phyloP scores from a whole-genome alignment of 1,140 invertebrate species.

The Euwallacea similis region DNA sequence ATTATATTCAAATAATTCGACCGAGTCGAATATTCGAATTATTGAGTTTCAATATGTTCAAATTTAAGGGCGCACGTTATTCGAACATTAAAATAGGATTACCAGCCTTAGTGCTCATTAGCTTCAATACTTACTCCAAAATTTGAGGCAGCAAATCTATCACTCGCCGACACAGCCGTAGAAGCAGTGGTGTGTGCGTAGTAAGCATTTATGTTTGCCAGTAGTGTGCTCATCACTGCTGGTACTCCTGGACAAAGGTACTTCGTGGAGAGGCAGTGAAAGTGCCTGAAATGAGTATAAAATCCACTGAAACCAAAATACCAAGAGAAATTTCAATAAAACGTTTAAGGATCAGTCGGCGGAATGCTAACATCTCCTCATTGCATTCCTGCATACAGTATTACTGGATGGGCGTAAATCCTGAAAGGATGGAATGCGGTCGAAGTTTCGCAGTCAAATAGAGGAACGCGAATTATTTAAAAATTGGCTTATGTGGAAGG shows the following conservation, averaged over 20 bases:
- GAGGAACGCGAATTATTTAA: slow-evolving; percentile 7
- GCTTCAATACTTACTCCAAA: slow-evolving; percentile 78
- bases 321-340: no score
- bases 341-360: no score
- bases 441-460: background rate
- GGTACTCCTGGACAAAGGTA: slow-evolving; percentile 98
- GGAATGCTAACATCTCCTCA: background rate
- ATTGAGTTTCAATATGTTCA: no score
- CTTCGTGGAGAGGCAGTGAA: slow-evolving; percentile 98
- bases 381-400: slow-evolving; percentile 5
- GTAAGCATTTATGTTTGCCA: slow-evolving; percentile 99
- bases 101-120: background rate
- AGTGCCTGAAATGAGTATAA: slow-evolving; percentile 73
- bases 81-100: no score
- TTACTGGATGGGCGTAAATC: slow-evolving; percentile 1
- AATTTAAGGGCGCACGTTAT: no score
- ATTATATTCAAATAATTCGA: no score
- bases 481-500: background rate
- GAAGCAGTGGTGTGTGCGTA: slow-evolving; percentile 99
- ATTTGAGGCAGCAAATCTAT: slow-evolving; percentile 98
- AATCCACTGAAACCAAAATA: no score
- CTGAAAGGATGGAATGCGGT: background rate
- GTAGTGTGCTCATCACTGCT: slow-evolving; percentile 96
- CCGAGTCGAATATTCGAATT: no score
- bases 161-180: slow-evolving; percentile 96